Base-by-base conservation (phyloP, 2,113 vertebrate species). In the Brachypteracias leptosomus region DNA sequence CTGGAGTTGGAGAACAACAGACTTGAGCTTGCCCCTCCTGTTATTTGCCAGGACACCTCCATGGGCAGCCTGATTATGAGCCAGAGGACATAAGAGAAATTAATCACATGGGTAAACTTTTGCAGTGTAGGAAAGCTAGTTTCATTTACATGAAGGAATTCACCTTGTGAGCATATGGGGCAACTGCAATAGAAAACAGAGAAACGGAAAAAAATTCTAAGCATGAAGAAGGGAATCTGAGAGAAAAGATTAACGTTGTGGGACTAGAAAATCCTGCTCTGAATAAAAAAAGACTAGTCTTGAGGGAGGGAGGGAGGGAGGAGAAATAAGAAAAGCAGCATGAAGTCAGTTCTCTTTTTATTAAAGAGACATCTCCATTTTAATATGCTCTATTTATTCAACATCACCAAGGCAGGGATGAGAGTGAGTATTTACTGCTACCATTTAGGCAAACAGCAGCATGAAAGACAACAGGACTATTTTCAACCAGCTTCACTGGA, bases 41-140 rank as follows among this genome's bases (percentile, higher is more conserved):
- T 93, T 91, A 94, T 82, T 77, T 88, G 79, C 68, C 57, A 96
- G 79, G 74, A 92, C 81, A 95, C 74, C 81, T 92, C 71, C 82
- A 38, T 58, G 21, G 85, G 81, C 63, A 94, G 89, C 71, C 88
- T 55, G 58, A 54, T 42, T 52, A 79, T 33, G 58, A 91, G 74
- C 70, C 94, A 92, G 65, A 94, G 77, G 44, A 87, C 72, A 87
- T 31, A 82, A 89, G 31, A 63, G 80, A 90, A 52, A 89, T 89
- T 86, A 95, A 93, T 49, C 18, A 3, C 88, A 88, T 78, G 73
- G 49, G 73, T 96, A 95, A 93, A 61, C 71, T n/a, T 88, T 95
- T 88, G 91, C 72, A 78, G 86, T 40, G 68, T 33, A 81, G 78
- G 67, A 93, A 94, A 91, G 52, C 65, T 86, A 84, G 21, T 89